phyloP scores from a whole-genome alignment of 2,888 invertebrate species.

The Brachylomia viminalis region DNA sequence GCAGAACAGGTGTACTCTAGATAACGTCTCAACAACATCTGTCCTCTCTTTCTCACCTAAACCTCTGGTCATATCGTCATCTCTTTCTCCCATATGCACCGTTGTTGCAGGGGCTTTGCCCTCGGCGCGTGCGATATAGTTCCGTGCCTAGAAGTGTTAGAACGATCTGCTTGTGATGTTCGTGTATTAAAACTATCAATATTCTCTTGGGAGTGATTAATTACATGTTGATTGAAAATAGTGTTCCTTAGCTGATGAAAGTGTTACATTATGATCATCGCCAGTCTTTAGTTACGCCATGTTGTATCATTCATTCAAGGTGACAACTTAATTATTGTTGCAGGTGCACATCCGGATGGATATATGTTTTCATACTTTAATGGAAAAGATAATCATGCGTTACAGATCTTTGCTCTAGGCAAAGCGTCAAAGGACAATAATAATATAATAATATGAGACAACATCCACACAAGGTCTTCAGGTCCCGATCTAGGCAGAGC shows the following conservation, averaged over 20 bases:
- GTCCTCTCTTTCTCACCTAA: conserved; percentile 51
- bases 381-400: neutral
- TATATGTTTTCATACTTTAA: conserved; percentile 17
- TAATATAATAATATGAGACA: too few species aligned
- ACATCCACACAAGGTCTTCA: too few species aligned
- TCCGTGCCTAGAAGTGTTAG: conserved; percentile 66
- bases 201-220: conserved; percentile 1
- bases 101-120: conserved; percentile 77
- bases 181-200: conserved; percentile 35
- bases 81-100: conserved; percentile 65
- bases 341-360: conserved; percentile 30
- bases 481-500: too few species aligned
- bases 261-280: neutral
- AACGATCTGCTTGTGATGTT: conserved; percentile 42
- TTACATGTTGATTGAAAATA: conserved; percentile 14
- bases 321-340: conserved; percentile 22
- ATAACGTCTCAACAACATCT: conserved; percentile 53
- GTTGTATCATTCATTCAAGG: neutral
- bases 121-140: conserved; percentile 74
- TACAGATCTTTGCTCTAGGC: neutral
- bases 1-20: conserved; percentile 56
- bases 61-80: conserved; percentile 35
- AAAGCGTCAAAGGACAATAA: neutral
- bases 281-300: neutral
- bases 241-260: neutral